Evolutionary conservation across 2,888 invertebrate species (phyloP).

Genomic region (Leptinotarsa rubiginosa): DNA sequence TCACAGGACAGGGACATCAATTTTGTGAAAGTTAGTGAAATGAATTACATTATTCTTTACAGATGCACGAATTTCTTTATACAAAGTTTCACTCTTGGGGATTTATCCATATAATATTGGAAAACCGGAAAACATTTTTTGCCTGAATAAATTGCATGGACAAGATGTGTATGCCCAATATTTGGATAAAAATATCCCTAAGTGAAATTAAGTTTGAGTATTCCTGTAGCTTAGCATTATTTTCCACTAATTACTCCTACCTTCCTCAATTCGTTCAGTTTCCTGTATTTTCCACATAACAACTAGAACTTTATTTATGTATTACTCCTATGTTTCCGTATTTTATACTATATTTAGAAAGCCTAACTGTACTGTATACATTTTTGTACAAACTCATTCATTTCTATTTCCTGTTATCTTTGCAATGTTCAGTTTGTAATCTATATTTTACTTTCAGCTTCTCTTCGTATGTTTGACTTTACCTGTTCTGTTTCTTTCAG

Average conservation of each 20-base stretch:
- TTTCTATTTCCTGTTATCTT: constrained; percentile 49
- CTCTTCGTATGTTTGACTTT: constrained; percentile 59
- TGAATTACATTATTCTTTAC: constrained; percentile 21
- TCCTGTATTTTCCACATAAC: constrained; percentile 52
- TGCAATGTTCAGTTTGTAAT: constrained; percentile 53
- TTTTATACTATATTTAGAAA: constrained; percentile 45
- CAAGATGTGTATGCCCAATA: not conserved
- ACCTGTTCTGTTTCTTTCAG: constrained; percentile 66
- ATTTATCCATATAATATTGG: not conserved
- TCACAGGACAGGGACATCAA: constrained; percentile 79
- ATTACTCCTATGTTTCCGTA: constrained; percentile 34
- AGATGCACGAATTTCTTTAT: constrained; percentile 7
- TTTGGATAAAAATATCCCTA: constrained; percentile 10
- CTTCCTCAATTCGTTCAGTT: constrained; percentile 34
- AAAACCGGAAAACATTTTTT: not conserved
- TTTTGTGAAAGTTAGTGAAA: constrained; percentile 81
- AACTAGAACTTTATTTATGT: constrained; percentile 48
- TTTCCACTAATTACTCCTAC: constrained; percentile 34
- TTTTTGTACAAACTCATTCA: constrained; percentile 58
- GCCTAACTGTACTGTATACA: constrained; percentile 62
- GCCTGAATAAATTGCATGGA: not conserved
- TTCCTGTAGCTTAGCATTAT: constrained; percentile 33
- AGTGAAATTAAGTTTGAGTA: not conserved
- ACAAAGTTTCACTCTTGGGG: constrained; percentile 1
- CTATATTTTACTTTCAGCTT: constrained; percentile 60